Base-by-base conservation (phyloP, 2,888 invertebrate genomes). In the Tachina fera region DNA sequence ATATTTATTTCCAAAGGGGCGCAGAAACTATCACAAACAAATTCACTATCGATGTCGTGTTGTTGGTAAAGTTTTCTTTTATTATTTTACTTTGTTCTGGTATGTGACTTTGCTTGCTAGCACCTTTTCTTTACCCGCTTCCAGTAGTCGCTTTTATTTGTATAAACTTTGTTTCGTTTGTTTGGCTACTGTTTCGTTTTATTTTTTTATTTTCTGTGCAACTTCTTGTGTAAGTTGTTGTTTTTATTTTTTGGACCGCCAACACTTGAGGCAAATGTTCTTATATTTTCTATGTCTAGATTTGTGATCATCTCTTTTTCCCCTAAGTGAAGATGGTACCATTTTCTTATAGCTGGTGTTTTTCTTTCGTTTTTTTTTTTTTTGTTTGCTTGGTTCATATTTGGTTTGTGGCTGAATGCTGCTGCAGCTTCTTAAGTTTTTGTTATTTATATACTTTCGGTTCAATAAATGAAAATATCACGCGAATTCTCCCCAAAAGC, bases 391-490 rank as follows among this genome's bases (percentile, higher is more conserved):
- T 71, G 71, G 74, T 74, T 79, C 47, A 39, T 72, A 31, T 63
- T 39, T n/a, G 41, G 45, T 53, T 77, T 45, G 45, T 49, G 71
- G 14, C 31, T 31, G 31, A 31, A 31, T 83, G 61, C 22, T 71
- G 65, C 41, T 68, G 41, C 49, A 51, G 61, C 31, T 77, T 76
- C 51, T 43, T 45, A 41, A 19, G 56, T 53, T 77, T 51, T 75
- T 75, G 76, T 65, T 87, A 61, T 68, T 79, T 80, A 71, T 80
- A 71, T 81, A 78, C 58, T 49, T 65, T 75, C 13, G 43, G 70
- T 86, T 80, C 87, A 87, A 87, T 88, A 87, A 88, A 88, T 87
- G 86, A 87, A 88, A 88, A 87, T 84, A 87, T 88, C 88, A 88
- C 87, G 87, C 88, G 83, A 87, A 83, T 85, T 85, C 81, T 78